Conservation (phyloP, 1,140 invertebrate genomes). For the Limonius californicus region DNA sequence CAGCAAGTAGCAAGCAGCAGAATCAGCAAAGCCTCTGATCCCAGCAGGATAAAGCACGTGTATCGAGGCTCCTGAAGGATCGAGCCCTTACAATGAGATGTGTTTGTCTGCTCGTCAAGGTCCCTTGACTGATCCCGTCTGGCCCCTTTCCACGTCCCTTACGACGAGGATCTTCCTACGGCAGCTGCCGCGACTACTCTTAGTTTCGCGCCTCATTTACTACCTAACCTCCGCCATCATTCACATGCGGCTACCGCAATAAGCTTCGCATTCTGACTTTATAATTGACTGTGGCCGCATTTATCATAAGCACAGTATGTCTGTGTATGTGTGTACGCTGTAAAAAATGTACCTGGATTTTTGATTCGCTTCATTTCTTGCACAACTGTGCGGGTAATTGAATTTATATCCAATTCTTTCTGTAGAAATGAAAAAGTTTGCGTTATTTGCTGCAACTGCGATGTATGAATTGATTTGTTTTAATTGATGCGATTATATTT, state of each 20-base stretch:
- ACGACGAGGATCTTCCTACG: background rate
- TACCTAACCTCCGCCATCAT: constrained; percentile 10
- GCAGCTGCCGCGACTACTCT: constrained; percentile 4
- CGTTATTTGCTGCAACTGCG: background rate
- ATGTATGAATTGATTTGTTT: background rate
- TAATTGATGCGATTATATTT: too few relatives aligned
- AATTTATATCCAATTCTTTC: background rate
- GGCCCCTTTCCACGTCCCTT: constrained; percentile 7
- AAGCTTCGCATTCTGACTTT: constrained; percentile 12
- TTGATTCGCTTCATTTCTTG: background rate
- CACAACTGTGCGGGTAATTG: background rate
- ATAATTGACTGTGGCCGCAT: constrained; percentile 1
- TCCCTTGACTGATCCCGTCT: constrained; percentile 1
- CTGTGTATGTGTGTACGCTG: background rate
- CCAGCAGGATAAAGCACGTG: background rate
- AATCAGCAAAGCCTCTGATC: background rate
- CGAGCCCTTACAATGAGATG: background rate
- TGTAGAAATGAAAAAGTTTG: too few relatives aligned
- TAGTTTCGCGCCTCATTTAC: constrained; percentile 14
- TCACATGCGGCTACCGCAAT: constrained; percentile 10
- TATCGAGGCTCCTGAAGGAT: background rate
- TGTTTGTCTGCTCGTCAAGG: background rate
- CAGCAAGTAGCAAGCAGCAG: too few relatives aligned
- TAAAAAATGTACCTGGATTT: background rate
- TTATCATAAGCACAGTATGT: background rate